Evolutionary conservation across 1,140 invertebrate genomes (phyloP), one percentile per base, ranked within the genome.

Genomic region (Meloidogyne chitwoodi): DNA sequence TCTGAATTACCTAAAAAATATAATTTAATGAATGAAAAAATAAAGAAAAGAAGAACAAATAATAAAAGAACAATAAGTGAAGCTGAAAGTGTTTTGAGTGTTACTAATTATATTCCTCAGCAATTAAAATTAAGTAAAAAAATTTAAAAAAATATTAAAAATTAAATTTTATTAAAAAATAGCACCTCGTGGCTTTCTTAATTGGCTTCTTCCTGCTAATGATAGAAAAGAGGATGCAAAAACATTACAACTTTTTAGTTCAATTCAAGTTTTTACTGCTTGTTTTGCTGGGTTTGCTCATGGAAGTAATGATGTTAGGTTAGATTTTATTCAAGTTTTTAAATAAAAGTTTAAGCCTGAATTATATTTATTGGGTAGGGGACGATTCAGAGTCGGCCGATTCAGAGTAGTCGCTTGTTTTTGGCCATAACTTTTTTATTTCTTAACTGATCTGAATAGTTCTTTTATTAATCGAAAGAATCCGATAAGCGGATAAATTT

Each of bases 201-300:
- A 68, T 3, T 84, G 80, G 81, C 76, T 85, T 26, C 70, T 85
- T 56, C 84, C 84, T 8, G 72, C 63, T 22, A 75, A 76, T 24
- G 34, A 77, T 27, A 80, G 84, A 14, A 66, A 71, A 70, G 83
- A 85, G 44, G 75, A 83, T 64, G 64, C 38, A 22, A 78, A 81
- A 22, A 81, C 82, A 2, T 62, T 85, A 12, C 77, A 80, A 64
- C 44, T 86, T n/a, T 86, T 89, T 77, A 88, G 86, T 61, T 89
- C 88, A 69, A 85, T 90, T 26, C 89, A 81, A 41, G 73, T 80
- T 2, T 81, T 81, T 44, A 82, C 77, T 27, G 81, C 81, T 2
- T 83, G 81, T 61, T 83, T 83, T 67, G 81, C 75, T 61, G 81
- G 81, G 10, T 83, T 83, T 66, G 81, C 81, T 0, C 81, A 83